Base-by-base conservation (phyloP, 2,797 vertebrate genomes). In the Aulostomus chinensis region DNA sequence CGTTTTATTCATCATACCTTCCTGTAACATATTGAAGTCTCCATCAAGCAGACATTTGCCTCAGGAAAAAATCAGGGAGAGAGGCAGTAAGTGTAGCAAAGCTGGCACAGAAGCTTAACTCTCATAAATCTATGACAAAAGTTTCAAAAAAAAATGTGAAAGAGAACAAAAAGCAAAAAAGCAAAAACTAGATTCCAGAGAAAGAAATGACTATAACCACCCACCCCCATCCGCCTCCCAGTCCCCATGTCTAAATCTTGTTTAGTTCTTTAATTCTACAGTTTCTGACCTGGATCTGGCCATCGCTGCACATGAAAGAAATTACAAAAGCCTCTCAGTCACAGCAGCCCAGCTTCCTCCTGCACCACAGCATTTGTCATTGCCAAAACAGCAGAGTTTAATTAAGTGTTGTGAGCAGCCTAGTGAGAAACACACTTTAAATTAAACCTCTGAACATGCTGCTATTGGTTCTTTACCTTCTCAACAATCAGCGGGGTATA, bases 401-500 rank as follows among this genome's bases (percentile, higher is more conserved):
- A 99, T 98, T 97, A 97, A 98, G 97, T 96, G 97, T 94, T 96
- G 95, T 96, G 96, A 94, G 96, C 96, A 98, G 95, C 95, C 96
- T 97, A 93, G 95, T 97, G 97, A 98, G 95, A 97, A 98, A 93
- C 95, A 94, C 95, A 93, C 94, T 98, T 96, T 95, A 96, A 97
- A 96, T 98, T 94, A 97, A 98, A 97, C 91, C 95, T 93, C 94
- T 82, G 95, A 91, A 90, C 94, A 93, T 81, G 93, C 94, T 81
- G 94, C 94, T 92, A 95, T 96, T 95, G 94, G 93, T 94, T 94
- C 95, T 92, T 91, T 96, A 95, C 94, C 95, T 95, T 91, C 93
- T 85, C 93, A 93, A 93, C 95, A 93, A 94, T 94, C 95, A 93
- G 94, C 89, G 66, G 92, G 94, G 93, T 93, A 90, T 94, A 90